Evolutionary conservation across 2,888 invertebrate genomes (phyloP).

Genomic region (Apeira syringaria): DNA sequence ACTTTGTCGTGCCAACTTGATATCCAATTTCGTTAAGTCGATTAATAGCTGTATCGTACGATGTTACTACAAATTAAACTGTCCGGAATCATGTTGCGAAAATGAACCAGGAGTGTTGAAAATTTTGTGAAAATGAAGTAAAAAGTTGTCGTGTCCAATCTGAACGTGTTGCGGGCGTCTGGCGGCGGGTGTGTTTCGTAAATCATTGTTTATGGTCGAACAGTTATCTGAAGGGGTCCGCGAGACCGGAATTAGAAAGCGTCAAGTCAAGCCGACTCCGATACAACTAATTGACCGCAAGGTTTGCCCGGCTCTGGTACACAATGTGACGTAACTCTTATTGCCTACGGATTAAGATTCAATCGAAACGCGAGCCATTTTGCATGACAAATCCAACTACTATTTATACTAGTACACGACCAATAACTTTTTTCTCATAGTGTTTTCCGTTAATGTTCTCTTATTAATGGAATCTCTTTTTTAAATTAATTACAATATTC

Average conservation of each 20-base stretch:
- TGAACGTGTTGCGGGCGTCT: slow-evolving; percentile 57
- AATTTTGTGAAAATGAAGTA: slow-evolving; percentile 46
- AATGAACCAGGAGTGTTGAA: slow-evolving; percentile 45
- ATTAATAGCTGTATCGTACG: slow-evolving; percentile 36
- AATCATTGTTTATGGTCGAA: slow-evolving; percentile 79
- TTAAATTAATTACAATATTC: no score
- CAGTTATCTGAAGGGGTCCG: slow-evolving; percentile 69
- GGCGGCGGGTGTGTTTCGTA: slow-evolving; percentile 64
- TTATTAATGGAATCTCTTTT: no score
- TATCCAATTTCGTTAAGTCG: slow-evolving; percentile 45
- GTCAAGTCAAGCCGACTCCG: slow-evolving; percentile 62
- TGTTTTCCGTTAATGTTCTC: slow-evolving; percentile 11
- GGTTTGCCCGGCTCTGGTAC: slow-evolving; percentile 66
- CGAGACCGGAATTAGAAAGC: slow-evolving; percentile 78
- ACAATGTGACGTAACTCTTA: slow-evolving; percentile 56
- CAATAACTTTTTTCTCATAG: slow-evolving; percentile 8
- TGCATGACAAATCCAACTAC: slow-evolving; percentile 14
- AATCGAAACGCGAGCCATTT: slow-evolving; percentile 13
- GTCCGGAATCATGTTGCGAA: slow-evolving; percentile 21
- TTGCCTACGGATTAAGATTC: slow-evolving; percentile 17
- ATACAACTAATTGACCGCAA: slow-evolving; percentile 78
- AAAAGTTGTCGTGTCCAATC: slow-evolving; percentile 54
- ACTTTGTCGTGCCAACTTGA: slow-evolving; percentile 43
- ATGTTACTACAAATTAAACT: slow-evolving; percentile 16
- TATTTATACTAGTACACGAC: not conserved